Evolutionary conservation across 1,140 invertebrate genomes (phyloP), one percentile per base, ranked within the genome.

Genomic region (Trichonephila clavipes): DNA sequence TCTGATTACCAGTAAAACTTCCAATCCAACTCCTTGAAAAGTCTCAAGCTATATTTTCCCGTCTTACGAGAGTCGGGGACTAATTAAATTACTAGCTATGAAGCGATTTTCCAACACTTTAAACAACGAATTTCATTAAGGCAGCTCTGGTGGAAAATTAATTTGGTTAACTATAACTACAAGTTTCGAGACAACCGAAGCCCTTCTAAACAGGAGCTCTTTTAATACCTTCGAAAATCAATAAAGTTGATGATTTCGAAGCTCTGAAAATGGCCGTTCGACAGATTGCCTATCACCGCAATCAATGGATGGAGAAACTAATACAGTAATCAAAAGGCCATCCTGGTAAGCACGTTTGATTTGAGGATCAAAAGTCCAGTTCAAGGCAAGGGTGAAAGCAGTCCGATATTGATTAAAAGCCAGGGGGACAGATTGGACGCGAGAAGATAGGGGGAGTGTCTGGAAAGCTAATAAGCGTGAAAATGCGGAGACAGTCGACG

Each of bases 381-480:
- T 40, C 24, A 69, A 69, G 44, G 28, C 28, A 21, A 44, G 21
- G 51, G 51, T 51, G 51, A 51, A 51, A 18, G 18, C 40, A 28
- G 86, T 14, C n/a, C 62, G 64, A 88, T 88, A 88, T 88, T 88
- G 62, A 88, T 88, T 88, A 88, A 88, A 66, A 88, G 51, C 87
- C 87, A 77, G 88, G 72, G 64, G 44, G 62, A 81, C 72, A 59
- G 88, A 28, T 81, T 90, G 40, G 88, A 61, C 14, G 62, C 10
- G 44, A 40, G 85, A 87, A 34, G 18, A 40, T 51, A 16, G 24
- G 62, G 44, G 24, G 69, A 28, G 44, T 19, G 69, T n/a, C 40
- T 34, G 34, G 85, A 87, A 81, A 90, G 58, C 88, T 90, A 90
- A 90, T 90, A 90, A 90, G 88, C 88, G 88, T 90, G 88, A 90